Evolutionary conservation across 2,113 vertebrate genomes (phyloP).

Genomic region (Ifrita kowaldi): DNA sequence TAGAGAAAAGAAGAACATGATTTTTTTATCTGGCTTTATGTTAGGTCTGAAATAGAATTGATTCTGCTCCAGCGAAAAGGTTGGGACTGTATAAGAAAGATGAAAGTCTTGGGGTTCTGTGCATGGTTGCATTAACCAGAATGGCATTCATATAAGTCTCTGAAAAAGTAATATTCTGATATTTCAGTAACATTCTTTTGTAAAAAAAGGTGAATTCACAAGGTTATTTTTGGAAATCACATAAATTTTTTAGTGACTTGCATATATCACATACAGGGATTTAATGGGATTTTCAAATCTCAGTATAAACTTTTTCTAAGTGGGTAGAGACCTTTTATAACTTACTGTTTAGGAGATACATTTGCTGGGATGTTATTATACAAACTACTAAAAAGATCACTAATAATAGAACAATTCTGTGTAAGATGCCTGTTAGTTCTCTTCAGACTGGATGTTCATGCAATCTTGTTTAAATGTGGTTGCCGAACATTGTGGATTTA

Average conservation of each 20-base stretch:
- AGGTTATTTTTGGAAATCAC: slow-evolving; percentile 51
- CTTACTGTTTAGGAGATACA: not conserved
- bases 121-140: not conserved
- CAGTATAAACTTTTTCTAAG: slow-evolving; percentile 46
- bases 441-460: not conserved
- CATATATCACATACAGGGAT: slow-evolving; percentile 55
- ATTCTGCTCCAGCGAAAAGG: not conserved
- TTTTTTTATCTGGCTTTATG: not conserved
- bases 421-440: not conserved
- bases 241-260: slow-evolving; percentile 56
- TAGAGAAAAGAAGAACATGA: not conserved
- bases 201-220: not conserved
- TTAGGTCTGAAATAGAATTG: not conserved
- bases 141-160: not conserved
- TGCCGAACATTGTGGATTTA: not conserved
- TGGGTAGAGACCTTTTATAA: slow-evolving; percentile 19
- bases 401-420: not conserved
- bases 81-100: not conserved
- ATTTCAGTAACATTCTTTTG: not conserved
- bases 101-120: not conserved
- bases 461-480: not conserved
- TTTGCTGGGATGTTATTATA: not conserved
- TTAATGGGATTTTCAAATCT: slow-evolving; percentile 75
- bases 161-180: not conserved
- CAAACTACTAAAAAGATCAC: not conserved